Evolutionary conservation across 2,888 invertebrate genomes (phyloP).

Genomic region (Cosmopolites sordidus): DNA sequence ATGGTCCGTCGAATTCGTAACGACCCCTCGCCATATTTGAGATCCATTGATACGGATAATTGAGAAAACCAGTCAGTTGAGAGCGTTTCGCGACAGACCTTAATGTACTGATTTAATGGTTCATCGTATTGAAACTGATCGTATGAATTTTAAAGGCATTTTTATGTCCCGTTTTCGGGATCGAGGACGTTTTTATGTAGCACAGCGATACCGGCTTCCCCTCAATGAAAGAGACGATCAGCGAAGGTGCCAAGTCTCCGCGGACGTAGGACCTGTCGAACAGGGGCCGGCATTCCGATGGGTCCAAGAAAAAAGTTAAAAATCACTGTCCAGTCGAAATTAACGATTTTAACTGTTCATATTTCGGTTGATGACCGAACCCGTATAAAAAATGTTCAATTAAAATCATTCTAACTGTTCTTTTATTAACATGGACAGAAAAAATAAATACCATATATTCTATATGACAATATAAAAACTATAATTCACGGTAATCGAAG

Average conservation of each 20-base stretch:
- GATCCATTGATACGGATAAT: constrained; percentile 34
- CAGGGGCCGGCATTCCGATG: background rate
- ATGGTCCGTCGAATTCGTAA: too few species aligned
- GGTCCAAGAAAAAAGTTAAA: constrained; percentile 21
- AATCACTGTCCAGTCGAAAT: constrained; percentile 24
- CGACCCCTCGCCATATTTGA: constrained; percentile 9
- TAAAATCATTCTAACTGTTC: too few species aligned
- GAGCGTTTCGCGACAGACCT: constrained; percentile 11
- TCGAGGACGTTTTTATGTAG: constrained; percentile 26
- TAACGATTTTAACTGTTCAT: constrained; percentile 27
- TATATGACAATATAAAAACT: too few species aligned
- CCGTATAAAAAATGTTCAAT: too few species aligned
- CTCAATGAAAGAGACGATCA: constrained; percentile 30
- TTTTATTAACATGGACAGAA: too few species aligned
- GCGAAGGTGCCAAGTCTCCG: constrained; percentile 33
- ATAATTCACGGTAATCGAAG: too few species aligned
- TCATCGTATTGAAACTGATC: constrained; percentile 31
- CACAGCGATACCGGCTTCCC: constrained; percentile 6
- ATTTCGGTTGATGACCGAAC: constrained; percentile 5
- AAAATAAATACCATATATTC: too few species aligned
- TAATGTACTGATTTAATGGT: constrained; percentile 42
- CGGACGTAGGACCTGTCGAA: background rate
- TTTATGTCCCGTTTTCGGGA: constrained; percentile 28
- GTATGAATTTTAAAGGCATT: constrained; percentile 36
- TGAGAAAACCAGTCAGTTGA: constrained; percentile 32